These are phyloP conservation scores for Lepus oiostolus DNA, from an alignment of 2,797 vertebrate species.

Conservation along the genomic window DNA sequence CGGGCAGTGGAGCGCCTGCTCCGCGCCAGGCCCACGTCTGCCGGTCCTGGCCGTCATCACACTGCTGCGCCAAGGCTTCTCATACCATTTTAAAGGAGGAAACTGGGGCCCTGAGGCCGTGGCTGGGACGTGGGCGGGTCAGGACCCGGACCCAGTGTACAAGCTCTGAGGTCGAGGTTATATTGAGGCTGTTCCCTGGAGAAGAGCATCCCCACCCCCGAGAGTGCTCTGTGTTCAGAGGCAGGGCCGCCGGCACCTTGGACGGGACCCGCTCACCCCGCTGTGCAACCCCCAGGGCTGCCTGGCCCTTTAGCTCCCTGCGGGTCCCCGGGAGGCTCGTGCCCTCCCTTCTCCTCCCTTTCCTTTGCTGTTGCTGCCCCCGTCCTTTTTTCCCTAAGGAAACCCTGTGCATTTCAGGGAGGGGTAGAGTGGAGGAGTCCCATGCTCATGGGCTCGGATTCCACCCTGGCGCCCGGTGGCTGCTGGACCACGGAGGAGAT, in stretches of 20 bases:
- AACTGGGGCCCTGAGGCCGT: background rate
- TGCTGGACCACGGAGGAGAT: background rate
- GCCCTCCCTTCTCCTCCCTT: too few relatives aligned
- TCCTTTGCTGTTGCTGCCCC: too few relatives aligned
- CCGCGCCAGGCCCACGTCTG: fast-evolving
- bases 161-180: too few relatives aligned
- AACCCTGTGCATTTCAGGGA: background rate
- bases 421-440: background rate
- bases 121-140: background rate
- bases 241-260: fast-evolving
- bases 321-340: background rate
- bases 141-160: too few relatives aligned
- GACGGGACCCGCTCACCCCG: fast-evolving
- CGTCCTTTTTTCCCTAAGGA: background rate
- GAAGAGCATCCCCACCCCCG: background rate
- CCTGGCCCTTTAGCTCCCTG: background rate
- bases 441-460: background rate
- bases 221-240: background rate
- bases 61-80: fast-evolving
- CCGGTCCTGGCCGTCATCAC: background rate
- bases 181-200: fast-evolving
- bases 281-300: too few relatives aligned
- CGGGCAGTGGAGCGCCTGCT: fast-evolving
- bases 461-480: background rate
- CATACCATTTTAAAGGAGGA: background rate